phyloP scores from a whole-genome alignment of 2,113 vertebrate genomes.

The Hemiscyllium ocellatum region DNA sequence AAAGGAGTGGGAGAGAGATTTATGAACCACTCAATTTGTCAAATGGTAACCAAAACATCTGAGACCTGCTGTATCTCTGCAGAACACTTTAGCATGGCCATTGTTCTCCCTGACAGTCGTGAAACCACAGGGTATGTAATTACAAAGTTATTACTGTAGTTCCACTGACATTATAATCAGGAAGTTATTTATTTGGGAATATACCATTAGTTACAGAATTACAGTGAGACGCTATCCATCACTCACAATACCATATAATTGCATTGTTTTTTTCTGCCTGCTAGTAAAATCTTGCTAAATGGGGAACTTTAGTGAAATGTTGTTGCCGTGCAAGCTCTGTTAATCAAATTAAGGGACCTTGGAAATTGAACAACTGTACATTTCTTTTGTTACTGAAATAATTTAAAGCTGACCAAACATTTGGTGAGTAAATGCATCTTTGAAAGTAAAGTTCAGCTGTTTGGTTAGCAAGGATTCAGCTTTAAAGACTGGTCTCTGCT shows the following conservation, averaged over 20 bases:
- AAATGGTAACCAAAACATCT: not conserved
- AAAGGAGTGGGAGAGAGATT: not conserved
- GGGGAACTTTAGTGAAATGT: not conserved
- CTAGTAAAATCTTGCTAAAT: not conserved
- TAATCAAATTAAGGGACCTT: not conserved
- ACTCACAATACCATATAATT: slow-evolving; percentile 16
- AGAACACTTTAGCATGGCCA: not conserved
- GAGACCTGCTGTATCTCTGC: not conserved
- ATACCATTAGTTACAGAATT: not conserved
- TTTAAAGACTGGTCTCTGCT: not conserved
- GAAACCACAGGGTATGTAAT: slow-evolving; percentile 34
- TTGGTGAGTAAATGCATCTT: not conserved
- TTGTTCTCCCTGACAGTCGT: slow-evolving; percentile 2
- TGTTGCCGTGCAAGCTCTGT: not conserved
- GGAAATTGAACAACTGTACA: not conserved
- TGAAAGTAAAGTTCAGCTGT: not conserved
- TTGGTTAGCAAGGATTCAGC: not conserved
- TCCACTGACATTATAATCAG: slow-evolving; percentile 22
- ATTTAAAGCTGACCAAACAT: not conserved
- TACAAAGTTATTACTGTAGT: slow-evolving; percentile 21
- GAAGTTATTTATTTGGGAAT: slow-evolving; percentile 25
- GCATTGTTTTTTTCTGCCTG: slow-evolving; percentile 5
- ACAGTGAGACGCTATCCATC: not conserved
- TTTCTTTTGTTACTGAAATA: not conserved
- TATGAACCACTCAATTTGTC: not conserved